Conservation (phyloP, 2,797 vertebrate species). For the Coregonus sp. region DNA sequence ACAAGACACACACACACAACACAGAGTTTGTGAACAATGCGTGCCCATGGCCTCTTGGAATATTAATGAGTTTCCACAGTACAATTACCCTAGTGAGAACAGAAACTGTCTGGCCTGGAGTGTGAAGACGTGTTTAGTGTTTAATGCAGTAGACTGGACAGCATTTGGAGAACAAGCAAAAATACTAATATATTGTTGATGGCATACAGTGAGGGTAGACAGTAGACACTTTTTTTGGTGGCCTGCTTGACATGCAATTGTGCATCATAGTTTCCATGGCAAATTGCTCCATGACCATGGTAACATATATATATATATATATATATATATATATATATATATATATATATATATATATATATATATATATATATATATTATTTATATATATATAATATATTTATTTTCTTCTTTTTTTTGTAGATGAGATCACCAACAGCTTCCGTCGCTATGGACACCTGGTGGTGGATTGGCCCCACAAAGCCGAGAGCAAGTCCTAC, state of each 20-base stretch:
- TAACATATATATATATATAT: no score
- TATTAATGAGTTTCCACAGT: conserved; percentile 56
- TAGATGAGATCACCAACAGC: conserved; percentile 99
- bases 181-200: neutral
- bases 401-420: conserved; percentile 28
- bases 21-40: conserved; percentile 17
- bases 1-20: no score
- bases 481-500: conserved; percentile 99
- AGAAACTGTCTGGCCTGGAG: no score
- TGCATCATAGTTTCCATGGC: no score
- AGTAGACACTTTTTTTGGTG: neutral
- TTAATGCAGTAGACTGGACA: neutral
- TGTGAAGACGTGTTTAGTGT: no score
- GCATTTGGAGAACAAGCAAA: neutral
- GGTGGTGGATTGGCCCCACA: conserved; percentile 99
- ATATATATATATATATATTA: neutral
- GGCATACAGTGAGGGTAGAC: neutral
- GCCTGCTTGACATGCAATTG: no score
- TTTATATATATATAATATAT: neutral
- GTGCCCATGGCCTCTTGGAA: conserved; percentile 45
- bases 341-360: no score
- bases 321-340: no score
- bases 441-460: conserved; percentile 98
- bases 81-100: conserved; percentile 16
- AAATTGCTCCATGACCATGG: no score